phyloP scores from a whole-genome alignment of 2,888 invertebrate genomes.

The Zygothrica quintamaculata region DNA sequence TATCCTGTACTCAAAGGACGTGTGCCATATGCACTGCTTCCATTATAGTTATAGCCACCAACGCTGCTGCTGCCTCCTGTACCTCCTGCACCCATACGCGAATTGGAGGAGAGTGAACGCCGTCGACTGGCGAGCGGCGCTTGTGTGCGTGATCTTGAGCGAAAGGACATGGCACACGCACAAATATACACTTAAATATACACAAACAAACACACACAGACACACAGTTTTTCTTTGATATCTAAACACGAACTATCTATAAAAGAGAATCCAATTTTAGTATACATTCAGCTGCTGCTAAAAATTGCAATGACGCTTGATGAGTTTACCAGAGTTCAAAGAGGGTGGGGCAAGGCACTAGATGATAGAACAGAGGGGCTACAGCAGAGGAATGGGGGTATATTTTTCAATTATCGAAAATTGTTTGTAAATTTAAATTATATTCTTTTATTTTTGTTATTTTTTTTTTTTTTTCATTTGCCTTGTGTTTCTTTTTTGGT shows the following conservation, averaged over 20 bases:
- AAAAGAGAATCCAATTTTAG: conserved; percentile 21
- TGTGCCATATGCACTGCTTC: conserved; percentile 58
- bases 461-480: no score
- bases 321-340: conserved; percentile 6
- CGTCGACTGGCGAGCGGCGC: conserved; percentile 84
- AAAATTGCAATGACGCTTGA: conserved; percentile 45
- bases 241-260: conserved; percentile 9
- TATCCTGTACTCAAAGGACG: conserved; percentile 83
- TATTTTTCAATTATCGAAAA: conserved; percentile 17
- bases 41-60: conserved; percentile 56
- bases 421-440: conserved; percentile 46
- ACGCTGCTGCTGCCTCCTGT: conserved; percentile 34
- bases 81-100: conserved; percentile 81
- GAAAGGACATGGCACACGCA: conserved; percentile 83
- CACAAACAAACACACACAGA: conserved; percentile 5
- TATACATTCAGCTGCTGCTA: conserved; percentile 9
- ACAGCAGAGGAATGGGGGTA: neutral
- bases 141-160: conserved; percentile 83
- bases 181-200: neutral
- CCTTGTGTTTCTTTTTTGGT: conserved; percentile 56
- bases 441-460: conserved; percentile 8
- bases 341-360: neutral
- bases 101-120: conserved; percentile 85
- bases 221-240: neutral
- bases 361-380: neutral